Evolutionary conservation across 1,140 invertebrate species (phyloP), one percentile per base, ranked within the genome.

Genomic region (Caenorhabditis brenneri): DNA sequence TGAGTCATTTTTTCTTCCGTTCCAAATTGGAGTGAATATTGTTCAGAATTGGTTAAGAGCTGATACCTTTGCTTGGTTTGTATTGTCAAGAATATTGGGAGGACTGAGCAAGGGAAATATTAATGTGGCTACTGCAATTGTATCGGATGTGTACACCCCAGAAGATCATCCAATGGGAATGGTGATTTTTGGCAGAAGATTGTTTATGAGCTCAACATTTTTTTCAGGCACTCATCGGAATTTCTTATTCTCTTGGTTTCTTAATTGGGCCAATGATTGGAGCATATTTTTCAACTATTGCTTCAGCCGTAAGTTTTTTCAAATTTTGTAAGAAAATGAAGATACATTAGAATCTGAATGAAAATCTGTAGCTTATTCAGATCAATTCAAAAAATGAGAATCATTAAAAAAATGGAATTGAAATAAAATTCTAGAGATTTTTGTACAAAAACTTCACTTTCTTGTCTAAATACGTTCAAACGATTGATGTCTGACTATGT

Each of bases 41-140:
- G 46, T 15, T 92, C 92, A 94, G 7, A 84, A 97, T 60, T 99
- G 97, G 97, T 94, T 94, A 29, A 90, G 95, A 46, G 96, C 97
- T 0, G 93, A 93, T 80, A 96, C 94, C 90, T 98, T 99, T 92
- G 93, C 94, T 16, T 88, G 97, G 51, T 99, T 99, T 93, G 95
- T 99, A 24, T 87, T 98, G 49, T 95, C 97, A 0, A 93, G 97
- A 88, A 94, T 99, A 85, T 92, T 99, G 84, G 97, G 97, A 22
- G 97, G 97, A 0, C 93, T 98, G 4, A 96, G 95, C 89, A 98
- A 99, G 93, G 97, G 96, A 5, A 99, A 99, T 92, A 94, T 99
- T 19, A 96, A 95, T 86, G 92, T 99, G 31, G 95, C 95, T 51
- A 97, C 97, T 93, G 96, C 97, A 7, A 94, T 99, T 85, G 95